A percentile compares a stretch with the other conserved stretches of the same genome.
Conservation (phyloP, 2,797 vertebrate genomes). For the Gila robusta region DNA sequence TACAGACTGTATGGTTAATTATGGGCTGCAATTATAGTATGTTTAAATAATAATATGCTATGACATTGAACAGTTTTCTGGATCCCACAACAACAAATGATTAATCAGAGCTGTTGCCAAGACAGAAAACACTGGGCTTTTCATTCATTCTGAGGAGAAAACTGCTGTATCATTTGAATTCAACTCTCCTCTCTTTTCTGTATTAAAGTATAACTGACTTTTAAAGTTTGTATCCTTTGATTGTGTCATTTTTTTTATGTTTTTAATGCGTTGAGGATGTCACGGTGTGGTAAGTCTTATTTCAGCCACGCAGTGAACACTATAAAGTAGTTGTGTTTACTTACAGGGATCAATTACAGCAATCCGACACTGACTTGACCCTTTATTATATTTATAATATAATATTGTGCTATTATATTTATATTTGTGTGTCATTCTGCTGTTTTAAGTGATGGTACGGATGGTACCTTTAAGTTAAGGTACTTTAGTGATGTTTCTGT, state of each 20-base stretch:
- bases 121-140: conserved; percentile 71
- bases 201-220: conserved; percentile 56
- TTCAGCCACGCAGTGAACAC: neutral
- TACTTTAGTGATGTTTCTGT: neutral
- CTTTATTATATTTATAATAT: neutral
- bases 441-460: no score
- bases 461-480: no score
- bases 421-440: neutral
- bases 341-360: neutral
- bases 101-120: conserved; percentile 62
- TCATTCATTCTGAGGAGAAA: conserved; percentile 62
- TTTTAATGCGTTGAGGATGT: neutral
- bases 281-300: neutral
- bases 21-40: neutral
- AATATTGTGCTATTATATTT: neutral
- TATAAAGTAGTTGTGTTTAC: neutral
- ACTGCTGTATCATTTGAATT: conserved; percentile 74
- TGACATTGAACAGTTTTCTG: conserved; percentile 16
- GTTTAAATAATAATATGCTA: neutral
- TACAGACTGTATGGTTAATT: conserved; percentile 40
- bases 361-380: neutral
- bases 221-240: neutral
- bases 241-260: neutral
- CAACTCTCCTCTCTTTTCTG: conserved; percentile 58
- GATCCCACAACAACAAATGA: conserved; percentile 54